Conservation (phyloP, 2,113 vertebrate species). For the Atractosteus spatula region DNA sequence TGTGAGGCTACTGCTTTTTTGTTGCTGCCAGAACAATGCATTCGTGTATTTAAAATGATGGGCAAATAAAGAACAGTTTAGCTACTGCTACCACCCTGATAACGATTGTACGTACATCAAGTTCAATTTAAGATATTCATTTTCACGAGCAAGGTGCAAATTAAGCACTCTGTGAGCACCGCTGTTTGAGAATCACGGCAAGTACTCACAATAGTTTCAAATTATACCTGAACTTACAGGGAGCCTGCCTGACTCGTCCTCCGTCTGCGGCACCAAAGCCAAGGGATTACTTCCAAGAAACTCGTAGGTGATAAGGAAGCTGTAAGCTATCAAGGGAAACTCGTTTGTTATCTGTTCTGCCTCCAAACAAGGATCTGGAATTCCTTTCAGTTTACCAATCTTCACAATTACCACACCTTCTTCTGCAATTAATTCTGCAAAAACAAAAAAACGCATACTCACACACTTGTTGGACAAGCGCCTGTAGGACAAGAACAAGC, state of each 20-base stretch:
- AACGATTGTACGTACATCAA: too few species aligned
- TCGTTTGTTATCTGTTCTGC: conserved; percentile 30
- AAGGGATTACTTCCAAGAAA: conserved; percentile 39
- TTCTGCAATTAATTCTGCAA: conserved; percentile 49
- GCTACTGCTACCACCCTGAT: too few species aligned
- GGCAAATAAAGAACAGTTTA: too few species aligned
- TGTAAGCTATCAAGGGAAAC: conserved; percentile 59
- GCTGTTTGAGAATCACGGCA: too few species aligned
- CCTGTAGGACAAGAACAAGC: too few species aligned
- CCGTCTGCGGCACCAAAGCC: neutral
- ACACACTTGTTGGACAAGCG: too few species aligned
- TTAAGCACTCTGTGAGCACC: too few species aligned
- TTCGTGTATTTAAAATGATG: too few species aligned
- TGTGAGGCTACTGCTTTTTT: neutral
- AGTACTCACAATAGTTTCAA: too few species aligned
- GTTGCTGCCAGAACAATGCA: too few species aligned
- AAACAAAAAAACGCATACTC: neutral
- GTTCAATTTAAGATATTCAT: too few species aligned
- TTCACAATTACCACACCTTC: conserved; percentile 61
- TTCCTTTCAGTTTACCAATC: conserved; percentile 62
- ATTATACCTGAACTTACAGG: neutral
- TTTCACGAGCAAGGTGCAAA: too few species aligned
- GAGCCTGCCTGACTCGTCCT: neutral
- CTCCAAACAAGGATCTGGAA: conserved; percentile 44
- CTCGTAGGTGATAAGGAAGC: conserved; percentile 71